Evolutionary conservation across 2,888 invertebrate species (phyloP).

Genomic region (Epirrhoe alternata): DNA sequence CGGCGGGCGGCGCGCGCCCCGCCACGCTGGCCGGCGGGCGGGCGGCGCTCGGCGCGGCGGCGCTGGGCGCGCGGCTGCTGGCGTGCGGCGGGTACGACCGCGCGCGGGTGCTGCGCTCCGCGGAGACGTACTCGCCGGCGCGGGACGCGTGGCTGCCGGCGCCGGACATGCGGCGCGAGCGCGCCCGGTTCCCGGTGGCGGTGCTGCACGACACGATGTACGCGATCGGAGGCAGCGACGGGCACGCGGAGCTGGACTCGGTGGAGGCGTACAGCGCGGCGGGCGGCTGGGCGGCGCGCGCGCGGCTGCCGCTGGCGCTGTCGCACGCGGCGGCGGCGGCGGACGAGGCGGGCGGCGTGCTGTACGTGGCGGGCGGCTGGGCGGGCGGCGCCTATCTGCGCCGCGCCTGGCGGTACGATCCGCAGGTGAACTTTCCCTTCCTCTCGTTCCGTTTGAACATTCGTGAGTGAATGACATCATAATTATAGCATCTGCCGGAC

Average conservation of each 20-base stretch:
- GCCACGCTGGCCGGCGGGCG: conserved; percentile 84
- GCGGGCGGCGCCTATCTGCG: conserved; percentile 86
- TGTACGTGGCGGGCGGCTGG: conserved; percentile 85
- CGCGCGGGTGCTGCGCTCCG: conserved; percentile 91
- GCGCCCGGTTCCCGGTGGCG: conserved; percentile 92
- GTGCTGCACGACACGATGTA: conserved; percentile 87
- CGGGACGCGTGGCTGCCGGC: conserved; percentile 89
- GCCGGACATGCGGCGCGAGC: conserved; percentile 89
- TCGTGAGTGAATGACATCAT: too few species aligned
- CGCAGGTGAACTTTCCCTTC: conserved; percentile 53
- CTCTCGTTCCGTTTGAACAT: too few species aligned
- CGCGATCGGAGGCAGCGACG: conserved; percentile 93
- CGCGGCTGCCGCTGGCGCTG: conserved; percentile 82
- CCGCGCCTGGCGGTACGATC: conserved; percentile 90
- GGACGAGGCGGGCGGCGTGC: conserved; percentile 84
- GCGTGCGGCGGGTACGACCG: conserved; percentile 94
- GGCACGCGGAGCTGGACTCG: conserved; percentile 90
- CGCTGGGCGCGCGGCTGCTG: conserved; percentile 88
- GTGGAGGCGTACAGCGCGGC: conserved; percentile 77
- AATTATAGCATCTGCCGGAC: too few species aligned
- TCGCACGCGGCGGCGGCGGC: conserved; percentile 90
- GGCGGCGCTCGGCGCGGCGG: conserved; percentile 91
- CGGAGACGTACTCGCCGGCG: conserved; percentile 90
- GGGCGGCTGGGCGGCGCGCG: conserved; percentile 74
- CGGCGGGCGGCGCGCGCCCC: conserved; percentile 83